phyloP scores from a whole-genome alignment of 2,113 vertebrate species.

The Alaudala cheleensis region DNA sequence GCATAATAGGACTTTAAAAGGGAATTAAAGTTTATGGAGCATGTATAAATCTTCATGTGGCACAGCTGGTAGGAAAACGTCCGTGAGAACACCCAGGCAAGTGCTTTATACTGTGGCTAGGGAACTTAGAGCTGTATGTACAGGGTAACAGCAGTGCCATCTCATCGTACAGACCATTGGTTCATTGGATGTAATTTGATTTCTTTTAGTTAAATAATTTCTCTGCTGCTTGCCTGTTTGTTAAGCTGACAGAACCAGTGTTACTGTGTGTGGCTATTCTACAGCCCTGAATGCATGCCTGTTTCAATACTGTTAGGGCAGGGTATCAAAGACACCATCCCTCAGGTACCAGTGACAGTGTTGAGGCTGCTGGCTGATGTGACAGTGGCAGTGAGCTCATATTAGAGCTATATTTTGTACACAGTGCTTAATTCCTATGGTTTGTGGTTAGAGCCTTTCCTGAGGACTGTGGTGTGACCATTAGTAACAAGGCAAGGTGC shows the following conservation, averaged over 20 bases:
- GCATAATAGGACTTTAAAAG: constrained; percentile 35
- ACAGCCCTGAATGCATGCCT: neutral
- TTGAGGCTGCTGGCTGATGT: neutral
- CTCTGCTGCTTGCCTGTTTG: rapidly evolving
- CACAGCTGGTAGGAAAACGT: constrained; percentile 20
- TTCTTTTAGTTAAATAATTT: neutral
- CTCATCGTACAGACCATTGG: neutral
- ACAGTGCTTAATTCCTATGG: neutral
- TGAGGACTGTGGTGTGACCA: neutral
- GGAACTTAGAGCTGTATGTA: neutral
- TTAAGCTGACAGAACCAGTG: neutral
- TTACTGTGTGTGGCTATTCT: neutral
- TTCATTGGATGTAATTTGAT: neutral
- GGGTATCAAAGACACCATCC: neutral
- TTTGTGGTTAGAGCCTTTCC: neutral
- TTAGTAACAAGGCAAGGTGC: neutral
- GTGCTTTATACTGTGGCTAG: neutral
- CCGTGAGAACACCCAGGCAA: neutral
- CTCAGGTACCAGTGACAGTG: neutral
- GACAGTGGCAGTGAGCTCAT: neutral
- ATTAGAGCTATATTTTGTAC: neutral
- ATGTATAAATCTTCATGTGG: constrained; percentile 29
- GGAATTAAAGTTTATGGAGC: constrained; percentile 52
- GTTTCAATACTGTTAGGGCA: neutral
- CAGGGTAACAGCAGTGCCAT: neutral